phyloP scores from a whole-genome alignment of 2,888 invertebrate species.

The Aspidiotus destructor region DNA sequence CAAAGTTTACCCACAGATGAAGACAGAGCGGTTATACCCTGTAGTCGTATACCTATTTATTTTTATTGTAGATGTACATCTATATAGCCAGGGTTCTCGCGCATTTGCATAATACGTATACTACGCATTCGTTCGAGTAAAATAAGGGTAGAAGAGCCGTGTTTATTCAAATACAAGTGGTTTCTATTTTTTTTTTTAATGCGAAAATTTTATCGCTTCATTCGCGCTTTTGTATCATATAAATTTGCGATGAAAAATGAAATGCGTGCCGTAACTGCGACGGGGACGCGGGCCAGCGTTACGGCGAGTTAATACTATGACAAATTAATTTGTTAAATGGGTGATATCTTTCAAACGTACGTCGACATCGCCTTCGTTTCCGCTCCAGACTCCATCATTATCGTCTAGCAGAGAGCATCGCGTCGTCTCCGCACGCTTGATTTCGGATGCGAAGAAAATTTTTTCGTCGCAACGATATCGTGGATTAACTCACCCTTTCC shows the following conservation, averaged over 20 bases:
- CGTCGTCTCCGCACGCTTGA: too few relatives aligned
- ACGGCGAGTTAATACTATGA: not conserved
- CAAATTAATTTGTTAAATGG: not conserved
- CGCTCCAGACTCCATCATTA: too few relatives aligned
- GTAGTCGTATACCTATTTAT: too few relatives aligned
- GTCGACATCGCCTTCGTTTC: not conserved
- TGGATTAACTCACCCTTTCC: too few relatives aligned
- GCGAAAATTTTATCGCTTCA: conserved; percentile 1
- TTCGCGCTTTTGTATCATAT: not conserved
- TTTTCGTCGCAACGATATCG: too few relatives aligned
- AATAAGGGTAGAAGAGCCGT: not conserved
- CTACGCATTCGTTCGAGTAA: not conserved
- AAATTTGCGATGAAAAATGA: not conserved
- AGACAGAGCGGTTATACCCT: too few relatives aligned
- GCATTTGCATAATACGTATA: too few relatives aligned
- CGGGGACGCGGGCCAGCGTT: not conserved
- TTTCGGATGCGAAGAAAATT: too few relatives aligned
- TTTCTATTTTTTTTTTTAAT: not conserved
- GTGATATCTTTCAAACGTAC: not conserved
- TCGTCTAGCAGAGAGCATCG: too few relatives aligned
- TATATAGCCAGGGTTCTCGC: too few relatives aligned
- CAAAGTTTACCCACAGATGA: too few relatives aligned
- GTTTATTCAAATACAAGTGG: not conserved
- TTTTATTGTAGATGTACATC: too few relatives aligned
- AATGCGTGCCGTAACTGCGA: not conserved